Conservation (phyloP, 1,140 invertebrate species). For the Pseudomyrmex sp. region DNA sequence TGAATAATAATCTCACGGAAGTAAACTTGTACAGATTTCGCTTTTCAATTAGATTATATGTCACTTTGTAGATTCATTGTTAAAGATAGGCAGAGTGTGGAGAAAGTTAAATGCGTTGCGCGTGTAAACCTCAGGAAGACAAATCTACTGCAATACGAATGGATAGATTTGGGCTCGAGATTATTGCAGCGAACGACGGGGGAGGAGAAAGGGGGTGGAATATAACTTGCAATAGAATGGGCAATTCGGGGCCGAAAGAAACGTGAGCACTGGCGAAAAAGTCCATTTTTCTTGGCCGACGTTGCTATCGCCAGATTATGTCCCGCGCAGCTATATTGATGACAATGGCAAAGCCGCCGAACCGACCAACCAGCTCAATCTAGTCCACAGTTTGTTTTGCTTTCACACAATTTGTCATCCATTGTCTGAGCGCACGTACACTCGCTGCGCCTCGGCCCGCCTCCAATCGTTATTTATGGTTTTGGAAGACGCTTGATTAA, state of each 20-base stretch:
- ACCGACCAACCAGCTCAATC: conserved; percentile 74
- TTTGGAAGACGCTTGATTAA: conserved; percentile 78
- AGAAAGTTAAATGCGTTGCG: neutral
- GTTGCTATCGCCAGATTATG: conserved; percentile 74
- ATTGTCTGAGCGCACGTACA: conserved; percentile 76
- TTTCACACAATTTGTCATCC: conserved; percentile 81
- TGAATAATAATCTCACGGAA: too few species aligned
- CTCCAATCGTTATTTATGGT: conserved; percentile 80
- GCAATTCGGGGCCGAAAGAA: conserved; percentile 55
- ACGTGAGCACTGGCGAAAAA: conserved; percentile 64
- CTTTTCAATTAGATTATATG: neutral
- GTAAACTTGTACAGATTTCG: too few species aligned
- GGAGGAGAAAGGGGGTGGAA: neutral
- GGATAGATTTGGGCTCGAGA: conserved; percentile 47
- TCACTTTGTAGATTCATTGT: too few species aligned
- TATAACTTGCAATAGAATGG: conserved; percentile 45
- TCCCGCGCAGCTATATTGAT: conserved; percentile 76
- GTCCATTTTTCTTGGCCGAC: conserved; percentile 76
- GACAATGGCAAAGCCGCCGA: conserved; percentile 70
- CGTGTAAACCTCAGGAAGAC: conserved; percentile 10
- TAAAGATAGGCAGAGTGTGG: too few species aligned
- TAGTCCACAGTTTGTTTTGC: conserved; percentile 79
- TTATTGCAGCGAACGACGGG: conserved; percentile 34
- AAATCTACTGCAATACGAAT: conserved; percentile 34
- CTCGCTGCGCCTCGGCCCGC: conserved; percentile 12